Conservation (phyloP, 2,888 invertebrate genomes). For the Teleogryllus oceanicus region DNA sequence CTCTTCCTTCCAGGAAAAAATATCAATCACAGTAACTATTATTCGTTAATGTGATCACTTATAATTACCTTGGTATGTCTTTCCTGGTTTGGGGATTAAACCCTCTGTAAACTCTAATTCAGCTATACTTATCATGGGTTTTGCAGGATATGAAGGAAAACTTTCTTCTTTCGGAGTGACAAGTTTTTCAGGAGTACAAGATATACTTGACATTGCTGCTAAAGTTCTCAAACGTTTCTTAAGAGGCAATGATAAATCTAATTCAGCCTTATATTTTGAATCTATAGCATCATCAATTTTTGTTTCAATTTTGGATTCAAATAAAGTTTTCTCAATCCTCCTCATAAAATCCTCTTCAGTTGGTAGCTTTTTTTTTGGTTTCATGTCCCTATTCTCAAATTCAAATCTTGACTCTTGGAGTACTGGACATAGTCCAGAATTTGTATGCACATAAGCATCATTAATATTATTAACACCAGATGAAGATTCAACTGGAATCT, state of each 20-base stretch:
- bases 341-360: slow-evolving; percentile 10
- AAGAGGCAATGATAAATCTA: background rate
- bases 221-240: background rate
- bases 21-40: too few relatives aligned
- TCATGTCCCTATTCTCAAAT: background rate
- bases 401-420: background rate
- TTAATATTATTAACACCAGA: background rate
- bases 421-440: background rate
- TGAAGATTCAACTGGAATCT: background rate
- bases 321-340: background rate
- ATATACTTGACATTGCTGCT: background rate
- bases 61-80: background rate
- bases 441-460: background rate
- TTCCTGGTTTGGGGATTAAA: background rate
- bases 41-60: background rate
- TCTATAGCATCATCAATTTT: background rate
- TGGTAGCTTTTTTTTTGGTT: background rate
- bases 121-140: slow-evolving; percentile 47
- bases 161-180: slow-evolving; percentile 1
- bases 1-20: too few relatives aligned
- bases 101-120: slow-evolving; percentile 39
- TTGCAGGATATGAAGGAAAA: slow-evolving; percentile 45
- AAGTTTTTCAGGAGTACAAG: too few relatives aligned
- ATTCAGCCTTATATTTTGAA: background rate
- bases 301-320: slow-evolving; percentile 1